Base-by-base conservation (phyloP, 2,888 invertebrate genomes). In the Dryobota labecula region DNA sequence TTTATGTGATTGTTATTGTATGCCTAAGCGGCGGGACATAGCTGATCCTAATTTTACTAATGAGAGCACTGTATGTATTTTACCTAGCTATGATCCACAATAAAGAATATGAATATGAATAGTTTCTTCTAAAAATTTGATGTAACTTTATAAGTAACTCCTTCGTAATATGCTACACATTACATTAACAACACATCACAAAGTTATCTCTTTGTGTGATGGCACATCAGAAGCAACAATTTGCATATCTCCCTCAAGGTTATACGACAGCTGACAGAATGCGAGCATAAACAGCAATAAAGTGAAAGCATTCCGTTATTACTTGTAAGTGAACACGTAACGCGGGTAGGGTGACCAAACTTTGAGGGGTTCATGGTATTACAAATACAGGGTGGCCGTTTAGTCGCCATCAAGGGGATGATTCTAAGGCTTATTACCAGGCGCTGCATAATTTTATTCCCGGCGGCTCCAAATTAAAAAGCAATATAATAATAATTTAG, bases 291-390 rank as follows among this genome's bases (percentile, higher is more conserved):
- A 70, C 68, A 74, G 70, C 60, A 83, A 79, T 83, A 70, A 66
- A 80, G 83, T 73, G 76, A 79, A 68, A 76, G 73, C 81, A 70
- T 80, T 73, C 54, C 61, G 81, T 79, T 85, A 85, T 79, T 85
- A 79, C 85, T 81, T 86, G 76, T 78, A 83, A 82, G 74, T 73
- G 73, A 75, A 76, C 75, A 82, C 80, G 80, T 85, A 76, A 76
- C 54, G 57, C 5, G 9, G 18, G 2, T 64, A 65, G 64, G 70
- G 74, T 47, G 69, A 57, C 80, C 51, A 76, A 20, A n/a, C 2
- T 33, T 41, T 54, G 24, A 20, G 33, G 47, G 45, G n/a, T 30
- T 41, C 7, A 8, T 24, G 20, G 8, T 7, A 49, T 13, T 13
- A 47, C n/a, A n/a, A 2, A 43, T 24, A 47, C 2, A 49, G 13